Conservation (phyloP, 2,113 vertebrate genomes). For the Pantherophis guttatus region DNA sequence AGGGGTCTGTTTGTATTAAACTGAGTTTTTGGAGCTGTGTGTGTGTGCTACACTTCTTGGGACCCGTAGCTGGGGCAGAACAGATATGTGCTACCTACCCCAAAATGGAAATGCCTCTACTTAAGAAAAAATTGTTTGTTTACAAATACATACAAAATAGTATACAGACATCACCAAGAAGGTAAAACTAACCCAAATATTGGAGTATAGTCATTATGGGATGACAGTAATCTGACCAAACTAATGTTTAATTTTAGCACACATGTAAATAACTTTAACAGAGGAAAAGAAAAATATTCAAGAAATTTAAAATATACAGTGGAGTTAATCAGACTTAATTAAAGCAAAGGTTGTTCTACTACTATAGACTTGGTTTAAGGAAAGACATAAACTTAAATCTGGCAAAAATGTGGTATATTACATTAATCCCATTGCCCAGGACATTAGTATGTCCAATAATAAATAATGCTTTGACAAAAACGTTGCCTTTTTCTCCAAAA, state of each 20-base stretch:
- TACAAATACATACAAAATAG: neutral
- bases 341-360: neutral
- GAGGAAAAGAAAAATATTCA: neutral
- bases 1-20: no score
- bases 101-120: neutral
- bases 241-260: neutral
- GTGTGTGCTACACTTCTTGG: no score
- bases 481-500: neutral
- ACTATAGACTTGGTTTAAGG: neutral
- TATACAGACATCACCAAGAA: neutral
- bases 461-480: neutral
- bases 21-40: no score
- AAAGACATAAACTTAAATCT: neutral
- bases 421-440: neutral
- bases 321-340: neutral
- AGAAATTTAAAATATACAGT: neutral
- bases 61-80: no score
- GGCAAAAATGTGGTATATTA: neutral
- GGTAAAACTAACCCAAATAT: neutral
- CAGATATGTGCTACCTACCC: neutral
- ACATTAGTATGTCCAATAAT: neutral
- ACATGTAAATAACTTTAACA: neutral
- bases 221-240: neutral
- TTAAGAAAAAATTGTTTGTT: neutral
- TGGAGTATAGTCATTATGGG: neutral